Percentiles rank a stretch among this genome's conserved stretches.
These are phyloP conservation scores for Cantharis nigra DNA, from an alignment of 2,888 invertebrate genomes.

Conservation along the genomic window DNA sequence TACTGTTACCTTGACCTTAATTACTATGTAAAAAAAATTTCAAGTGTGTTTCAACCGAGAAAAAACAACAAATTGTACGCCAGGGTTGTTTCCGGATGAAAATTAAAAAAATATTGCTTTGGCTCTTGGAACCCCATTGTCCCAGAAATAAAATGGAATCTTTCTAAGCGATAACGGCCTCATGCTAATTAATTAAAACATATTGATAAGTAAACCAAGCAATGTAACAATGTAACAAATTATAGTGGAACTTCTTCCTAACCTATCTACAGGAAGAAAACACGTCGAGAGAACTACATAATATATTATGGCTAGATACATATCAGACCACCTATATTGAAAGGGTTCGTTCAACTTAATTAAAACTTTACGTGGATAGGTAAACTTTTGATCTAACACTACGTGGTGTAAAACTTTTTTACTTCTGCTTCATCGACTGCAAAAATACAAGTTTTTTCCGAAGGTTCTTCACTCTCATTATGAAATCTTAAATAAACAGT, in stretches of 20 bases:
- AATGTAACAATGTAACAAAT: background rate
- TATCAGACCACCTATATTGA: background rate
- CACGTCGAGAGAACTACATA: background rate
- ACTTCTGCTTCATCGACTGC: background rate
- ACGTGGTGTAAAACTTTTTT: background rate
- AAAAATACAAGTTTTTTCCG: background rate
- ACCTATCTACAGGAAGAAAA: background rate
- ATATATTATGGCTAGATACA: background rate
- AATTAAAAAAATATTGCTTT: background rate
- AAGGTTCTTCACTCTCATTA: background rate
- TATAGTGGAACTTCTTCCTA: background rate
- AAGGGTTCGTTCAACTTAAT: background rate
- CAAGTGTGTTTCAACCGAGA: background rate
- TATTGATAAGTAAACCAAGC: background rate
- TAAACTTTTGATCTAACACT: background rate
- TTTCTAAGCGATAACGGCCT: background rate
- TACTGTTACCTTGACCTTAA: background rate
- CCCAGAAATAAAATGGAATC: background rate
- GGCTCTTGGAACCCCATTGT: background rate
- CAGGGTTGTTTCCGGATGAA: background rate
- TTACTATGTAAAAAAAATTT: background rate
- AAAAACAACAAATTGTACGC: background rate
- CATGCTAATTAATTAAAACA: too few relatives aligned
- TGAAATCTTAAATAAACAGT: background rate
- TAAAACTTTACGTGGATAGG: background rate